Conservation (phyloP, 1,140 invertebrate genomes). For the Nomia melanderi region DNA sequence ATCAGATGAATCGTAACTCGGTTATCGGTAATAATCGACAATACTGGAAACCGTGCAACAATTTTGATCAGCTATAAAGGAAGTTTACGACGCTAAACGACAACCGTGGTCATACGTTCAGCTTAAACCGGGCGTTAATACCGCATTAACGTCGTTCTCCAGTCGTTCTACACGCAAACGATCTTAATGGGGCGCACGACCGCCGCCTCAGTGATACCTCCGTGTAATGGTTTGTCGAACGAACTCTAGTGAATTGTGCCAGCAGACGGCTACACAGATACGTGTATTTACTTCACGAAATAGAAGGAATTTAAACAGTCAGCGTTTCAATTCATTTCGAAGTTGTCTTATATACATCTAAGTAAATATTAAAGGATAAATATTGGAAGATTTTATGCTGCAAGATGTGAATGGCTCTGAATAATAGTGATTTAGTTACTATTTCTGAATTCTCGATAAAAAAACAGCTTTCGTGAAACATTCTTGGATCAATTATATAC, state of each 20-base stretch:
- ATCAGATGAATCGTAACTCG: neutral
- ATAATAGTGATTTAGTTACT: too few relatives aligned
- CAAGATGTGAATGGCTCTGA: too few relatives aligned
- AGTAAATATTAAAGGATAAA: too few relatives aligned
- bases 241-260: neutral
- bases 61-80: slow-evolving; percentile 25
- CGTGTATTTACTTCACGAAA: neutral
- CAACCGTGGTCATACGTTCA: slow-evolving; percentile 12
- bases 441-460: too few relatives aligned
- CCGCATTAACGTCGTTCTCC: slow-evolving; percentile 47
- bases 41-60: neutral
- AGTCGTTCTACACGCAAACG: slow-evolving; percentile 23
- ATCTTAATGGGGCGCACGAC: slow-evolving; percentile 14
- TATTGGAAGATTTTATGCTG: too few relatives aligned
- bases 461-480: too few relatives aligned
- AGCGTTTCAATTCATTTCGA: neutral
- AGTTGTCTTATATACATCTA: too few relatives aligned
- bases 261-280: neutral
- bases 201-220: slow-evolving; percentile 6
- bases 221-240: slow-evolving; percentile 29
- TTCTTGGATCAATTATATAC: too few relatives aligned
- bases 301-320: neutral
- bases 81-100: slow-evolving; percentile 2
- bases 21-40: slow-evolving; percentile 24
- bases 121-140: slow-evolving; percentile 45